Percentiles rank a stretch among this genome's conserved stretches.
Evolutionary conservation across 1,140 invertebrate species (phyloP).

Genomic region (Metaphire vulgaris): DNA sequence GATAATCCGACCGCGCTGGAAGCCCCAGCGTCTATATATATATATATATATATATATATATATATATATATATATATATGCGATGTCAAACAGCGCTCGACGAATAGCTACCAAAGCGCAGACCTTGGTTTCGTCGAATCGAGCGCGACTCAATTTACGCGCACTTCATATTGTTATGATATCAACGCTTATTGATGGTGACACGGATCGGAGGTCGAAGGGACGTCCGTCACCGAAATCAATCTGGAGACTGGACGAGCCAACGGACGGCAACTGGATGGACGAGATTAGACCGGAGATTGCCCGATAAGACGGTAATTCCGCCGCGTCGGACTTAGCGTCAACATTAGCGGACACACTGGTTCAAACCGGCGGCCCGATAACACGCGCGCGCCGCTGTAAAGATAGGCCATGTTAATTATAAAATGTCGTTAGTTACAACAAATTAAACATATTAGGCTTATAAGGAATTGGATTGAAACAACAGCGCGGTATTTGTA

Average conservation of each 20-base stretch:
- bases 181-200: slow-evolving; percentile 1
- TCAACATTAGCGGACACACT: neutral
- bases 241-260: neutral
- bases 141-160: neutral
- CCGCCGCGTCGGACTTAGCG: neutral
- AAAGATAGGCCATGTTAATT: too few relatives aligned
- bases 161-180: neutral
- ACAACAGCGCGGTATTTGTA: too few relatives aligned
- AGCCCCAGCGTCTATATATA: too few relatives aligned
- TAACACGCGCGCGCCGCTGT: too few relatives aligned
- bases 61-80: too few relatives aligned
- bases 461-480: too few relatives aligned
- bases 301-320: neutral
- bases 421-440: too few relatives aligned
- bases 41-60: too few relatives aligned
- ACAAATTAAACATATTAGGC: too few relatives aligned
- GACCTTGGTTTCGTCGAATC: neutral
- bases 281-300: neutral
- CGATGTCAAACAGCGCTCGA: too few relatives aligned
- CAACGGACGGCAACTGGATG: neutral
- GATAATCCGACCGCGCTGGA: slow-evolving; percentile 2
- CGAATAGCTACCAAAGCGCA: neutral
- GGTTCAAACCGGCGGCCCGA: too few relatives aligned
- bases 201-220: neutral
- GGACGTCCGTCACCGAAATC: neutral